phyloP scores from a whole-genome alignment of 1,140 invertebrate species.

The Drosophila aff. region DNA sequence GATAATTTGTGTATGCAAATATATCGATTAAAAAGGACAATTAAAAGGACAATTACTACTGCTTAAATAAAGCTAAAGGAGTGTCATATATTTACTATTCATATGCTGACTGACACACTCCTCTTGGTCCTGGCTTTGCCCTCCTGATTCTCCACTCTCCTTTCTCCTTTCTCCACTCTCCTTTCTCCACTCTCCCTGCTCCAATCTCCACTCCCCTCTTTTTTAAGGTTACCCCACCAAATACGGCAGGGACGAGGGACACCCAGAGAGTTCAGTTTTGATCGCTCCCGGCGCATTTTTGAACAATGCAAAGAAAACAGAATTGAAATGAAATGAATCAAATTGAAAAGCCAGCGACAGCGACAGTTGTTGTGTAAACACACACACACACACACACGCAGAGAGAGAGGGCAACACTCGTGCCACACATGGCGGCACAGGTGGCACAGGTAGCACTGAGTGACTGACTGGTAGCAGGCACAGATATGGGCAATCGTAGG shows the following conservation, averaged over 20 bases:
- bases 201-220: too few species aligned
- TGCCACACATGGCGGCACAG: neutral
- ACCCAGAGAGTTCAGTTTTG: slow-evolving; percentile 23
- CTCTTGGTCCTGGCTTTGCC: neutral
- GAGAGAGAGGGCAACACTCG: neutral
- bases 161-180: neutral
- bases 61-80: neutral
- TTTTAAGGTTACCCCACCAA: slow-evolving; percentile 25
- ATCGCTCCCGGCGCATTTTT: slow-evolving; percentile 35
- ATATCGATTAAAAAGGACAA: neutral
- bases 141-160: neutral
- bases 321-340: slow-evolving; percentile 70
- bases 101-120: neutral
- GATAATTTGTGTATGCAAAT: neutral
- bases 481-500: slow-evolving; percentile 25
- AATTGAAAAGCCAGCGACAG: slow-evolving; percentile 72
- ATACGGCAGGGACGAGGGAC: slow-evolving; percentile 1
- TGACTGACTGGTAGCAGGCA: slow-evolving; percentile 18
- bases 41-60: neutral
- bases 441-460: neutral
- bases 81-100: neutral
- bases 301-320: slow-evolving; percentile 55
- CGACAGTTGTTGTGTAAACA: slow-evolving; percentile 60
- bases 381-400: slow-evolving; percentile 9
- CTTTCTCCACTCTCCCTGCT: neutral